Conservation (phyloP, 1,140 invertebrate genomes). For the Colletes latitarsis region DNA sequence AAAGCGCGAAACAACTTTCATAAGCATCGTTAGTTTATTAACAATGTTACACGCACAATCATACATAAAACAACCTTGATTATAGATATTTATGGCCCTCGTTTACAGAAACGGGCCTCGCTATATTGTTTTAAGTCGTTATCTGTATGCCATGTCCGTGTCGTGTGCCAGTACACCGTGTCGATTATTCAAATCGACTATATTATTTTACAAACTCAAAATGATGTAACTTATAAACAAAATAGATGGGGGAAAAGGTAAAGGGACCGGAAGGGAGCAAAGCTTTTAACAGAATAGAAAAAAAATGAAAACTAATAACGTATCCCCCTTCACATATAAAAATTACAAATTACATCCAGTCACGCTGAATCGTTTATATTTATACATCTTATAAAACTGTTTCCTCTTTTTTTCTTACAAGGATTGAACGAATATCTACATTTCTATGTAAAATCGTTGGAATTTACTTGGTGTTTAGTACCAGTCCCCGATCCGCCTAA, state of each 20-base stretch:
- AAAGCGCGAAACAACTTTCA: slow-evolving; percentile 57
- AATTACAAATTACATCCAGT: slow-evolving; percentile 43
- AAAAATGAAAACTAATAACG: slow-evolving; percentile 35
- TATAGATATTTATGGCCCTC: slow-evolving; percentile 73
- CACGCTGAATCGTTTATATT: slow-evolving; percentile 6
- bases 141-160: slow-evolving; percentile 78
- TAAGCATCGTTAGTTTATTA: slow-evolving; percentile 80
- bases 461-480: slow-evolving; percentile 23
- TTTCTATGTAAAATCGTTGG: slow-evolving; percentile 19
- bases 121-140: slow-evolving; percentile 74
- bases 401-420: not conserved
- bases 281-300: slow-evolving; percentile 26
- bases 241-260: slow-evolving; percentile 17
- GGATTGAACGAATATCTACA: slow-evolving; percentile 33
- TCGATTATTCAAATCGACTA: slow-evolving; percentile 26
- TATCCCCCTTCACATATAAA: slow-evolving; percentile 44
- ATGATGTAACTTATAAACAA: slow-evolving; percentile 40
- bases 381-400: slow-evolving; percentile 42
- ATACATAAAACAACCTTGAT: slow-evolving; percentile 79
- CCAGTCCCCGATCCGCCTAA: not conserved
- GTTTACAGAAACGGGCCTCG: slow-evolving; percentile 68
- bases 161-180: slow-evolving; percentile 38
- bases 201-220: slow-evolving; percentile 38
- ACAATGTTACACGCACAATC: slow-evolving; percentile 80
- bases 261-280: not conserved